Base-by-base conservation (phyloP, 2,888 invertebrate species). In the Cosmorhoe ocellata region DNA sequence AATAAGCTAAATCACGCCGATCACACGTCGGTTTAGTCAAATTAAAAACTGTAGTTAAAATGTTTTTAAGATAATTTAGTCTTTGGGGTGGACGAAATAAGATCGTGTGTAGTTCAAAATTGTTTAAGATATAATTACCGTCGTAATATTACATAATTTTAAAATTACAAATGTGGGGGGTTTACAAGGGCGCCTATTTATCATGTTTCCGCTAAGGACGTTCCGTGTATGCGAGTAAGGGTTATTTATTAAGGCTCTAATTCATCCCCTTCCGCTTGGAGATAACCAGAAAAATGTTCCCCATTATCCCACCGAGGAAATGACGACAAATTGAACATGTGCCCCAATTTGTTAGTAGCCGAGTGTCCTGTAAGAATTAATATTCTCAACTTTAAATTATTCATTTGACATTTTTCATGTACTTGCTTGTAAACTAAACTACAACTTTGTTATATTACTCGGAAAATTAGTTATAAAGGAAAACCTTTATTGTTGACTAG, bases 231-330 rank as follows among this genome's bases (percentile, higher is more conserved):
- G 43, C 22, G 24, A 24, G 38, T 42, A 30, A 43, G 13, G 33
- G 12, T 39, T 38, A 42, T 42, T 42, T 51, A 46, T 51, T 46
- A 46, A 24, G 48, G 40, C 38, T 41, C 48, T 56, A 52, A 58
- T 57, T 58, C 56, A 47, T 56, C 22, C 52, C 41, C 26, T 41
- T 11, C 40, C 47, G 43, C 33, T 42, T 41, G 41, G 46, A 51
- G 56, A 61, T 58, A 60, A 52, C 54, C 54, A 51, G 54, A 56
- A 51, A 56, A 55, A 58, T 51, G 61, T 36, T 37, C 48, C 26
- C 39, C 50, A 50, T 58, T 58, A 34, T 50, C 45, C 42, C 44
- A 38, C 22, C 38, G 47, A 50, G 41, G 52, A 43, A 50, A 53
- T 40, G 54, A 27, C 51, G 58, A 53, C 52, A 56, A 53, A 56